Base-by-base conservation (phyloP, 2,797 vertebrate genomes). In the Holocentrus rufus region DNA sequence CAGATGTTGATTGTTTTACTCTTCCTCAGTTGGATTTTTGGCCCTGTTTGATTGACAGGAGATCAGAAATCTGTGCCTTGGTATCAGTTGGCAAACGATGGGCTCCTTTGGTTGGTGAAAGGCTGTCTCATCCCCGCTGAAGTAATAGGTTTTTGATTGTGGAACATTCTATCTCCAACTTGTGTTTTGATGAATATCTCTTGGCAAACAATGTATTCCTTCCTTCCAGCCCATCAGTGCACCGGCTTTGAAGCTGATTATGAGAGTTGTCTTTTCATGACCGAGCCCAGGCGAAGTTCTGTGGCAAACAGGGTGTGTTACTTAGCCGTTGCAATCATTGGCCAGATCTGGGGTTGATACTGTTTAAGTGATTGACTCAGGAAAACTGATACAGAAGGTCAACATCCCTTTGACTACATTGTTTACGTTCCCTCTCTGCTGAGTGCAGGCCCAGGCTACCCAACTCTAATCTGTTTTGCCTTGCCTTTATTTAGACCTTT, bases 341-440 rank as follows among this genome's bases (percentile, higher is more conserved):
- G 82, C 57, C 68, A 69, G 78, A 81, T 85, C 73, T 79, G 65
- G 27, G 79, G 80, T 81, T 87, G 87, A 91, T 86, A 77, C 77
- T 4, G 67, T 74, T 85, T 72, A 85, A 85, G 85, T 83, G 90
- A 91, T 87, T 88, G 89, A 91, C 79, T 90, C 85, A 83, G 85
- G 86, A 82, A 89, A 89, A 76, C 83, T 84, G 85, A 89, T 90
- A 85, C 49, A 86, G 83, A 86, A 84, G 73, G 91, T 92, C 87
- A 89, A 88, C 86, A 87, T 85, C 69, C 73, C 57, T 84, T 82
- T 89, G 81, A 89, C 77, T 61, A 73, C 67, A 66, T 73, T 89
- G 87, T 89, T 91, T 84, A 77, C 70, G 77, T 86, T 89, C 86
- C 64, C 82, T 87, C 74, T 90, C 79, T 78, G 82, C 79, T 23